phyloP scores from a whole-genome alignment of 2,888 invertebrate genomes.

The Platycnemis pennipes region DNA sequence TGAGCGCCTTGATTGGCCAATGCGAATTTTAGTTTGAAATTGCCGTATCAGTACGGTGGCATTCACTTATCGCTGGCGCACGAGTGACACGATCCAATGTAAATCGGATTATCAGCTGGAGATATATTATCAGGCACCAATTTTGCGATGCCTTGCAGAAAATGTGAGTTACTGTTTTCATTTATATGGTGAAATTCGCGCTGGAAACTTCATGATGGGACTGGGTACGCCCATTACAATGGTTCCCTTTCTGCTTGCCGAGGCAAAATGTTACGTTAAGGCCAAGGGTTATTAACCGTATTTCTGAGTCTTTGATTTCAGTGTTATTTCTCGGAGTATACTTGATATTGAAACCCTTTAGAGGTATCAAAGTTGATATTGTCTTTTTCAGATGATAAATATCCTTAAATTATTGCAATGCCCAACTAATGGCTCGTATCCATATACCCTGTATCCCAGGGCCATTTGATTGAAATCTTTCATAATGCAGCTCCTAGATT shows the following conservation, averaged over 20 bases:
- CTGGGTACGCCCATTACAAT: not conserved
- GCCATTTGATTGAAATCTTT: too few species aligned
- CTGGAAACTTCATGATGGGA: not conserved
- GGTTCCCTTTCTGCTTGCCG: not conserved
- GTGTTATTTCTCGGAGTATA: not conserved
- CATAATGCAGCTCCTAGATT: too few species aligned
- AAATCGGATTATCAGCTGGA: not conserved
- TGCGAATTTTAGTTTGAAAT: constrained; percentile 40
- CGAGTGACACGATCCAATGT: not conserved
- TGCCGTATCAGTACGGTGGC: constrained; percentile 34
- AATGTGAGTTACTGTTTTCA: constrained; percentile 32
- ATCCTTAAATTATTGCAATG: too few species aligned
- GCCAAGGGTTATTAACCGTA: not conserved
- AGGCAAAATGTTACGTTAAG: not conserved
- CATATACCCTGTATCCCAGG: too few species aligned
- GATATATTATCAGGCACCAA: not conserved
- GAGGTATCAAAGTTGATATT: not conserved
- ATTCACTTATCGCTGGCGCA: not conserved
- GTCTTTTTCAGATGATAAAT: too few species aligned
- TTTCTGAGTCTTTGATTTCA: not conserved
- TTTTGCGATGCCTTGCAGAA: constrained; percentile 32
- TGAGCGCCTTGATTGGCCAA: constrained; percentile 9
- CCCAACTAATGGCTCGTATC: too few species aligned
- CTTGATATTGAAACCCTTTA: not conserved
- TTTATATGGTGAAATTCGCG: not conserved